Conservation (phyloP, 2,797 vertebrate genomes). For the Hoplostethus atlanticus region DNA sequence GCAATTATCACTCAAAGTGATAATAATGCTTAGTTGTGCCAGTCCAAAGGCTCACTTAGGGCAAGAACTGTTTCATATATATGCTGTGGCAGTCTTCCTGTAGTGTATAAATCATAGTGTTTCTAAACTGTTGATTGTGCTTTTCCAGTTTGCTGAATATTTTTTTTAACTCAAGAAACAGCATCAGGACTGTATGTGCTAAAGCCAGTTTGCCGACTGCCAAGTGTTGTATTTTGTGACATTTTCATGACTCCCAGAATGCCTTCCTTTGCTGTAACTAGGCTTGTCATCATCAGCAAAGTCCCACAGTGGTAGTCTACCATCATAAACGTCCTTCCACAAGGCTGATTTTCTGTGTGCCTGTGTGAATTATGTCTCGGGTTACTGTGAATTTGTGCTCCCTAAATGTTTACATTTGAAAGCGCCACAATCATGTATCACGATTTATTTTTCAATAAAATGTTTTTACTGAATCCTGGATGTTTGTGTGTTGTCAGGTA, state of each 20-base stretch:
- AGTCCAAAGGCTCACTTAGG: conserved; percentile 6
- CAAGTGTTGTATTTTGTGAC: conserved; percentile 31
- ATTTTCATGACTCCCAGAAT: conserved; percentile 39
- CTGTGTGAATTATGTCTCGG: not conserved
- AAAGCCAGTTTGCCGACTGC: conserved; percentile 42
- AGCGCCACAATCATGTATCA: conserved; percentile 5
- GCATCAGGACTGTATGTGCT: conserved; percentile 31
- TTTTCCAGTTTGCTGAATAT: conserved; percentile 18
- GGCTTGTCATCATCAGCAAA: conserved; percentile 25
- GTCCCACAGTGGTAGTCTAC: conserved; percentile 20
- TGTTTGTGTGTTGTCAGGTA: not conserved
- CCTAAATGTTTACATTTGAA: not conserved
- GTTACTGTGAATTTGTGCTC: not conserved
- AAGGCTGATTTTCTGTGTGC: conserved; percentile 24
- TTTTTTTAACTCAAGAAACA: conserved; percentile 15
- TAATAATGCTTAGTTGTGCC: not conserved
- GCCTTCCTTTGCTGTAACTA: conserved; percentile 24
- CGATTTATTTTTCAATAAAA: conserved; percentile 6
- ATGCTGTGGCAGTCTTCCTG: too few relatives aligned
- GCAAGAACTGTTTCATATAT: not conserved
- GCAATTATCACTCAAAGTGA: not conserved
- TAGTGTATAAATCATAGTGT: conserved; percentile 15
- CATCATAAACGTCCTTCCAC: conserved; percentile 21
- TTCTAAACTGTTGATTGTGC: conserved; percentile 6
- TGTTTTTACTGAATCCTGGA: not conserved